phyloP scores from a whole-genome alignment of 2,888 invertebrate species.

The Hartigia nigra region DNA sequence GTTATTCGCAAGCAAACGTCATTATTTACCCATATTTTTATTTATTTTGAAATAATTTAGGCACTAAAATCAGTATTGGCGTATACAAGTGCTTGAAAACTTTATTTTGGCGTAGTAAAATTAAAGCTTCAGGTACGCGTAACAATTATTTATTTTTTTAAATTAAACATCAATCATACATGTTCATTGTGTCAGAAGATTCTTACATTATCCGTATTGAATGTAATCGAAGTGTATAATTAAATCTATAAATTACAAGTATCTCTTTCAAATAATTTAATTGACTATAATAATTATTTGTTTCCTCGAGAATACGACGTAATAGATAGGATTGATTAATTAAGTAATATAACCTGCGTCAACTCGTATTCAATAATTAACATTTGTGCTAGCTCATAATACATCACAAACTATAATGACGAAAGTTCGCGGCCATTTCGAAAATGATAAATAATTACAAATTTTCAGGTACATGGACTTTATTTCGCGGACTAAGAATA shows the following conservation, averaged over 20 bases:
- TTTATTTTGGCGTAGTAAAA: background rate
- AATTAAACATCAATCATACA: background rate
- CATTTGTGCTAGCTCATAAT: background rate
- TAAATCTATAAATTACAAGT: background rate
- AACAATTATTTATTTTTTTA: background rate
- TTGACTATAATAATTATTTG: background rate
- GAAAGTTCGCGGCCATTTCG: background rate
- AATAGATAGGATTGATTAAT: background rate
- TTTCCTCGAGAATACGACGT: background rate
- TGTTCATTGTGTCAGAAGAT: background rate
- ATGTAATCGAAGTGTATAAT: background rate
- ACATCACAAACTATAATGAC: background rate
- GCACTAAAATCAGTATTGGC: background rate
- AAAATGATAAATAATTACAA: background rate
- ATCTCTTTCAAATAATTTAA: background rate
- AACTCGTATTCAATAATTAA: background rate
- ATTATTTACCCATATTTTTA: constrained; percentile 7
- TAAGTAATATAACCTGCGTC: background rate
- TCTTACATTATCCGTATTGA: background rate
- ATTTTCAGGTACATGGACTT: constrained; percentile 41
- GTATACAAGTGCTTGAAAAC: background rate
- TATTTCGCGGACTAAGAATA: constrained; percentile 23
- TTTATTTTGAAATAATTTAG: constrained; percentile 5
- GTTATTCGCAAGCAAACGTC: background rate
- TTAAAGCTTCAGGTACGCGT: background rate